phyloP scores from a whole-genome alignment of 2,113 vertebrate genomes.

The Hypomesus transpacificus region DNA sequence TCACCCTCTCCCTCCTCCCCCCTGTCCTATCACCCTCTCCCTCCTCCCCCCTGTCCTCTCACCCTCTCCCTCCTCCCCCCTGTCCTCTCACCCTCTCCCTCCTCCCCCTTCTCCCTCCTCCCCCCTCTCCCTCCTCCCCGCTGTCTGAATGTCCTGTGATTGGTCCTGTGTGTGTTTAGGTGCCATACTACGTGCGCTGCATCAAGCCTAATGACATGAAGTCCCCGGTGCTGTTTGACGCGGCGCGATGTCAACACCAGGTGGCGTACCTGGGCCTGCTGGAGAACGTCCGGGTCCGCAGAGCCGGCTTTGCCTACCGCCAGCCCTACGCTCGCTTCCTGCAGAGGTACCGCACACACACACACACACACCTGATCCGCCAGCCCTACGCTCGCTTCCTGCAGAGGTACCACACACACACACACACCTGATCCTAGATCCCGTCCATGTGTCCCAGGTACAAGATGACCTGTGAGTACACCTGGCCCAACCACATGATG shows the following conservation, averaged over 20 bases:
- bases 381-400: slow-evolving; percentile 87
- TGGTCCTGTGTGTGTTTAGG: slow-evolving; percentile 59
- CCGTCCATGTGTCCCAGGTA: slow-evolving; percentile 70
- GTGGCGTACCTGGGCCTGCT: slow-evolving; percentile 88
- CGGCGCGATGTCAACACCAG: slow-evolving; percentile 83
- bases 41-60: neutral
- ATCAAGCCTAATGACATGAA: slow-evolving; percentile 92
- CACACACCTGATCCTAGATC: neutral
- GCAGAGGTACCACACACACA: slow-evolving; percentile 71
- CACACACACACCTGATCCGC: slow-evolving; percentile 43
- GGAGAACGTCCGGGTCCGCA: slow-evolving; percentile 89
- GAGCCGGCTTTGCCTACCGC: slow-evolving; percentile 89
- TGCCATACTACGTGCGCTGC: slow-evolving; percentile 92
- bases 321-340: slow-evolving; percentile 87
- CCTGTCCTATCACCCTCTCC: neutral
- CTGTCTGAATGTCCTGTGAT: neutral
- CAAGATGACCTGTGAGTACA: slow-evolving; percentile 97
- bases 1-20: neutral
- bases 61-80: neutral
- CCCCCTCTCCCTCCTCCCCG: neutral
- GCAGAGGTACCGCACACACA: slow-evolving; percentile 71
- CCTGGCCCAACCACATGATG: slow-evolving; percentile 96
- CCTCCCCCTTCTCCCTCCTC: neutral
- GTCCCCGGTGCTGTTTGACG: slow-evolving; percentile 74
- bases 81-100: neutral